A percentile compares a stretch with the other conserved stretches of the same genome.
phyloP scores from a whole-genome alignment of 2,113 vertebrate genomes.

The Agapornis roseicollis region DNA sequence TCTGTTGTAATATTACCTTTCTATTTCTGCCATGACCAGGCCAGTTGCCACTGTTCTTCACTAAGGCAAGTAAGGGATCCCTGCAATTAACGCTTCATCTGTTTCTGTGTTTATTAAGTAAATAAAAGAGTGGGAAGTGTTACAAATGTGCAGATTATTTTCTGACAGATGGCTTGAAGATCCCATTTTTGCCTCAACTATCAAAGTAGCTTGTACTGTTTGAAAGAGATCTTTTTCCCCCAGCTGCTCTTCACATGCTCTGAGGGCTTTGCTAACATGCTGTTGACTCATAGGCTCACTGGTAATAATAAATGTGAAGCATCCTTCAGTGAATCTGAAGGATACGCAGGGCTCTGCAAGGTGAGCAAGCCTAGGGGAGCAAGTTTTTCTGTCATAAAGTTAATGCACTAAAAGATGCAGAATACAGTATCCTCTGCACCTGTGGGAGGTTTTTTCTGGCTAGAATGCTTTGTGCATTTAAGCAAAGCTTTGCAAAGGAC shows the following conservation, averaged over 20 bases:
- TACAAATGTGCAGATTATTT: background rate
- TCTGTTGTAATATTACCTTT: background rate
- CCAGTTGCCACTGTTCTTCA: background rate
- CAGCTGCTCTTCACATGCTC: background rate
- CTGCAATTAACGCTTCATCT: constrained; percentile 1
- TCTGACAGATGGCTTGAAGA: constrained; percentile 4
- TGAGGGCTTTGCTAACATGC: background rate
- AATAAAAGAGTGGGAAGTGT: background rate
- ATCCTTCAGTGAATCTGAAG: background rate
- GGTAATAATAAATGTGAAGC: background rate
- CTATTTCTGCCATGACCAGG: background rate
- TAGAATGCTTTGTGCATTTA: background rate
- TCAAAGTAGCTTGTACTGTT: background rate
- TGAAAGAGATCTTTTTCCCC: background rate
- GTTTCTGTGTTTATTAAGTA: background rate
- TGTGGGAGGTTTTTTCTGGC: background rate
- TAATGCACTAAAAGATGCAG: background rate
- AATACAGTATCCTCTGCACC: background rate
- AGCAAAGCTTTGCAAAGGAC: background rate
- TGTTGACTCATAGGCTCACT: background rate
- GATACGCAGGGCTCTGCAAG: background rate
- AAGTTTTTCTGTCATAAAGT: background rate
- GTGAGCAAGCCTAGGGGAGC: background rate
- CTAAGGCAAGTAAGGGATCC: background rate
- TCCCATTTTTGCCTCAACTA: background rate